Evolutionary conservation across 2,797 vertebrate species (phyloP), one percentile per base, ranked within the genome.

Genomic region (Brachyrhaphis roseni): DNA sequence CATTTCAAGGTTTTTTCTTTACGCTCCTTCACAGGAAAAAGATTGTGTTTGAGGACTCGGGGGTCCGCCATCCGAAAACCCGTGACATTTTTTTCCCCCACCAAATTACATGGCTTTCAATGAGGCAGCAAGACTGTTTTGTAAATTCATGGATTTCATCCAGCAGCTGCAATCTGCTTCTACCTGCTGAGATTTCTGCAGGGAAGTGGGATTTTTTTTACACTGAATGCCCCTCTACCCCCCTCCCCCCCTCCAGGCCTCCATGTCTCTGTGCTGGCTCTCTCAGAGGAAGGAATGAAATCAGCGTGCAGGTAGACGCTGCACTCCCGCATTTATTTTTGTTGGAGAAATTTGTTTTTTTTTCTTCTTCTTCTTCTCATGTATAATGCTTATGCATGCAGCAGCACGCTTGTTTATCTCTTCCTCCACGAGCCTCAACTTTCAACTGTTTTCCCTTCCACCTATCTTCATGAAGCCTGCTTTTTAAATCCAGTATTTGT

Each of bases 151-250:
- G 83, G 78, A 85, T 91, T 91, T 84, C 78, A 76, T 87, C 88
- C 89, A 87, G 47, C 87, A 82, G 87, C 88, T 84, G 82, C 89
- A 92, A 83, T 90, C 83, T 88, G 83, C 85, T 82, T 88, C 88
- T 84, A 88, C 91, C 87, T 93, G 90, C 91, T 90, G 92, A 87
- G 89, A 88, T 89, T 90, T 92, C 88, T 62, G 57, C 83, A 73
- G 87, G 87, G 86, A 90, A 90, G 87, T 76, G 39, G 90, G 88
- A 91, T 51, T 51, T 51, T 92, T 92, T 92, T 92, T 80, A 80
- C 79, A 78, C 81, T 89, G 89, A 90, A 84, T 83, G 87, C 83
- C 77, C 78, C 75, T 90, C 85, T 70, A 84, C 89, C 87, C 81
- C 82, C 7, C 80, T 78, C 89, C 83, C 79, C 80, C 8, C 66